Percentiles rank a stretch among this genome's conserved stretches.
Evolutionary conservation across 30 jellyfish, hydroid and myxozoan genomes (phyloP).

Genomic region (Cassiopea xamachana): DNA sequence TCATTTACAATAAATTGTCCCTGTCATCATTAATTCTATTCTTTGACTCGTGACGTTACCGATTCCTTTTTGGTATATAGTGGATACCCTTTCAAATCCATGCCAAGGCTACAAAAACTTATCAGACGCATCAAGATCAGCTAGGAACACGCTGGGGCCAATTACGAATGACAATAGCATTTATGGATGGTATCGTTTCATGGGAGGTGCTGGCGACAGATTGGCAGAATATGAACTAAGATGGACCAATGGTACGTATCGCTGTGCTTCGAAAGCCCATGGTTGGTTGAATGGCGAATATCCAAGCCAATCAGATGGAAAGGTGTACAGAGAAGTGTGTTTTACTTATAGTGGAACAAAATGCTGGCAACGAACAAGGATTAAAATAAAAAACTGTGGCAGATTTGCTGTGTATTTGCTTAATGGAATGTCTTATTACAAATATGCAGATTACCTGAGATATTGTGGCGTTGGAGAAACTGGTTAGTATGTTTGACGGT

Average conservation of each 20-base stretch:
- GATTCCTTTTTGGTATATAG: not conserved
- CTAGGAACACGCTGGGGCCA: not conserved
- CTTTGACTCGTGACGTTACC: no score
- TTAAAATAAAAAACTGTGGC: not conserved
- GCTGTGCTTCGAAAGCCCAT: not conserved
- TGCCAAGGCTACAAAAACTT: not conserved
- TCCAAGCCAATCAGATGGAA: constrained; percentile 10
- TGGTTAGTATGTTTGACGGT: not conserved
- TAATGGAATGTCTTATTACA: not conserved
- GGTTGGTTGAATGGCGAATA: constrained; percentile 6
- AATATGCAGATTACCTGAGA: not conserved
- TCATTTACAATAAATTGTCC: no score
- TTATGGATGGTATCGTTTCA: constrained; percentile 23
- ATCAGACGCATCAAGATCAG: constrained; percentile 13
- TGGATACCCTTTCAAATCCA: not conserved
- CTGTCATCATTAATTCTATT: no score
- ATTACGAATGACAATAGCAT: not conserved
- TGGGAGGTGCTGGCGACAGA: not conserved
- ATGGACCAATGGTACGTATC: not conserved
- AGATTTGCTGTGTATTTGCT: not conserved
- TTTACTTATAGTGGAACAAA: not conserved
- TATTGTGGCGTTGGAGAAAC: constrained; percentile 13
- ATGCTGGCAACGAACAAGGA: not conserved
- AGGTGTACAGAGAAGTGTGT: not conserved
- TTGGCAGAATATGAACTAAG: not conserved